A percentile compares a stretch with the other conserved stretches of the same genome.
Conservation (phyloP, 2,113 vertebrate species). For the Myrmophylax atrothorax region DNA sequence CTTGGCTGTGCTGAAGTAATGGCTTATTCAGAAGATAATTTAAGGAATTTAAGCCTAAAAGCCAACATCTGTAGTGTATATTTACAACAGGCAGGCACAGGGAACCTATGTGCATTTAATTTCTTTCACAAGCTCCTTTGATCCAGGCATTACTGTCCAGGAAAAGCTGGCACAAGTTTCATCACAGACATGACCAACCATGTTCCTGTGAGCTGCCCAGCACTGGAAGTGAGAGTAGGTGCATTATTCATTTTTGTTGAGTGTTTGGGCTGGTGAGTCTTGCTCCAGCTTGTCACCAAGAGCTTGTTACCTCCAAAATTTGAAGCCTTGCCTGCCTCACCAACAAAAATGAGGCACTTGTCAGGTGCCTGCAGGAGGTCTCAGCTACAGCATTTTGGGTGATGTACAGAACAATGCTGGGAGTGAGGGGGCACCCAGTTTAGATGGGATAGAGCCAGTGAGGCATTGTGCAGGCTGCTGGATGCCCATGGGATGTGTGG, state of each 20-base stretch:
- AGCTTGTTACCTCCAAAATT: not conserved
- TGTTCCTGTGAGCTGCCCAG: not conserved
- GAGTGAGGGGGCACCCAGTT: not conserved
- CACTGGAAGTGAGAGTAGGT: not conserved
- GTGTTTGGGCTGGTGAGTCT: not conserved
- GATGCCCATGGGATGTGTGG: not conserved
- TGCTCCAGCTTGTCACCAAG: not conserved
- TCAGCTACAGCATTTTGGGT: not conserved
- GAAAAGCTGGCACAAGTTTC: constrained; percentile 2
- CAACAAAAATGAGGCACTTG: not conserved
- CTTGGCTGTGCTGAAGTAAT: constrained; percentile 38
- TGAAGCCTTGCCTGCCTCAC: not conserved
- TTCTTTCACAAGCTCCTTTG: constrained; percentile 2
- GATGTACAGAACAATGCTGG: rapidly evolving
- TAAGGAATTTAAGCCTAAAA: constrained; percentile 35
- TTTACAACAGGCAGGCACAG: constrained; percentile 8
- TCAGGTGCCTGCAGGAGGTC: not conserved
- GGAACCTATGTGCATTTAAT: constrained; percentile 7
- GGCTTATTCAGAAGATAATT: not conserved
- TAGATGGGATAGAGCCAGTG: not conserved
- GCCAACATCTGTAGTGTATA: constrained; percentile 1
- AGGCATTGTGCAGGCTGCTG: not conserved
- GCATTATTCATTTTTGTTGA: not conserved
- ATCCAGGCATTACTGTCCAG: constrained; percentile 13
- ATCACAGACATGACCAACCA: not conserved